Evolutionary conservation across 2,888 invertebrate species (phyloP).

Genomic region (Diplazon laetatorius): DNA sequence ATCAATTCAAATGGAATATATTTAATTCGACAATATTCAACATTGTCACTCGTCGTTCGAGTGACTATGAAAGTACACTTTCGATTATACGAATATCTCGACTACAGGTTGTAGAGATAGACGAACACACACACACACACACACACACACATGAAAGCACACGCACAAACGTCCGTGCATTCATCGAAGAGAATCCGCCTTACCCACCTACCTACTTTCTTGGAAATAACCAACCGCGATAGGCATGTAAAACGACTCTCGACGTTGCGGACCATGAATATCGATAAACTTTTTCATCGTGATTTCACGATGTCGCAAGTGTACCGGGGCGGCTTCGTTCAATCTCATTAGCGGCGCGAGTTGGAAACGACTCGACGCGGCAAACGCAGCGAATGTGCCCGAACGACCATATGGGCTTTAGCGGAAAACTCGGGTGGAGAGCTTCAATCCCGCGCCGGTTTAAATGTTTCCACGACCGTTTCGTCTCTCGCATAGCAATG

Average conservation of each 20-base stretch:
- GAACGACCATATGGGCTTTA: conserved; percentile 38
- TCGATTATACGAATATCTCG: not conserved
- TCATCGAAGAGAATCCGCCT: conserved; percentile 27
- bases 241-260: conserved; percentile 57
- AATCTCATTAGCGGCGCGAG: conserved; percentile 64
- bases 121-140: not conserved
- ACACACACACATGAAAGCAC: not conserved
- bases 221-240: conserved; percentile 53
- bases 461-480: conserved; percentile 43
- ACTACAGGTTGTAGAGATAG: not conserved
- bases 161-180: not conserved
- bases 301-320: conserved; percentile 44
- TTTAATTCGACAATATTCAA: conserved; percentile 4
- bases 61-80: not conserved
- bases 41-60: not conserved
- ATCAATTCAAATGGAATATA: not conserved
- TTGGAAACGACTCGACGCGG: conserved; percentile 45
- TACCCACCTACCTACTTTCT: conserved; percentile 54
- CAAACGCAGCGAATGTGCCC: conserved; percentile 35
- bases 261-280: conserved; percentile 59
- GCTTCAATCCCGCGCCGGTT: conserved; percentile 25
- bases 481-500: conserved; percentile 47
- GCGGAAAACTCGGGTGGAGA: conserved; percentile 15
- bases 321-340: conserved; percentile 60
- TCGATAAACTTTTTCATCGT: conserved; percentile 61